Percentiles rank a stretch among this genome's conserved stretches.
These are phyloP conservation scores for Pomacea canaliculata DNA, from an alignment of 2,888 invertebrate genomes.

Conservation along the genomic window DNA sequence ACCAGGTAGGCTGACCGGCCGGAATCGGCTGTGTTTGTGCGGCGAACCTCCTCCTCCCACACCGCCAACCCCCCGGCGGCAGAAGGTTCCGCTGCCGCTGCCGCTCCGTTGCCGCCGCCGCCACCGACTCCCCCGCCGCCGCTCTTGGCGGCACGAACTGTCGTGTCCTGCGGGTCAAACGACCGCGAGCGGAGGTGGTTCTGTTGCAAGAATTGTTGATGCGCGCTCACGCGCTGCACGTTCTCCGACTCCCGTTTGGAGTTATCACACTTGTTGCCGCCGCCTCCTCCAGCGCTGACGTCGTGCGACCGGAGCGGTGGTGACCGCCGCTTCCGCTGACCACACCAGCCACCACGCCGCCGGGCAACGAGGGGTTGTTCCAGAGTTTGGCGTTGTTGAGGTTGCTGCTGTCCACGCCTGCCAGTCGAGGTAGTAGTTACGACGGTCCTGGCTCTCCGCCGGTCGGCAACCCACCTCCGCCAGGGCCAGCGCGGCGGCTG, in stretches of 20 bases:
- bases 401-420: slow-evolving; percentile 66
- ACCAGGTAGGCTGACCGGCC: slow-evolving; percentile 57
- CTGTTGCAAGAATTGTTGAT: slow-evolving; percentile 9
- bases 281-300: slow-evolving; percentile 35
- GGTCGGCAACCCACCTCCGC: slow-evolving; percentile 38
- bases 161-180: slow-evolving; percentile 52
- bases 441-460: slow-evolving; percentile 58
- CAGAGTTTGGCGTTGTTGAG: slow-evolving; percentile 42
- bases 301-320: slow-evolving; percentile 71
- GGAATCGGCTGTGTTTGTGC: slow-evolving; percentile 48
- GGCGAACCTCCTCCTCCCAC: slow-evolving; percentile 18
- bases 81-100: not conserved
- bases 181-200: slow-evolving; percentile 48
- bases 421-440: slow-evolving; percentile 69
- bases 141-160: not conserved
- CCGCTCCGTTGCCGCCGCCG: too few relatives aligned
- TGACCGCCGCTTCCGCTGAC: slow-evolving; percentile 57
- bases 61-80: not conserved
- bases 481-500: slow-evolving; percentile 18
- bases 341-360: slow-evolving; percentile 25
- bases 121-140: not conserved
- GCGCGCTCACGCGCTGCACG: slow-evolving; percentile 21
- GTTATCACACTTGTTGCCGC: slow-evolving; percentile 31
- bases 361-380: slow-evolving; percentile 30
- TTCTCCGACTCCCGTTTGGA: slow-evolving; percentile 42